Conservation (phyloP, 2,113 vertebrate genomes). For the Oncorhynchus nerka region DNA sequence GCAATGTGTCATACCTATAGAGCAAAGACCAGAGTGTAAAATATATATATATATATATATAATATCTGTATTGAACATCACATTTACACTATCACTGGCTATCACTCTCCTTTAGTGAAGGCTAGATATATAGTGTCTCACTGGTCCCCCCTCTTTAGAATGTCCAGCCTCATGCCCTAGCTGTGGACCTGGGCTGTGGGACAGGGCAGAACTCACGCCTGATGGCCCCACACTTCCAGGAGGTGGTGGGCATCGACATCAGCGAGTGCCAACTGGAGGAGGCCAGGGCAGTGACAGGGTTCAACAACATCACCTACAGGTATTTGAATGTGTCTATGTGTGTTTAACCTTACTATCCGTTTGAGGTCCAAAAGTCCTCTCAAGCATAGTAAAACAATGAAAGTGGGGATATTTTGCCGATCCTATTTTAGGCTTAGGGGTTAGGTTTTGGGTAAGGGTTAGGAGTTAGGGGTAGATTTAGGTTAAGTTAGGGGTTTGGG, state of each 20-base stretch:
- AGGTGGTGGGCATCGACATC: conserved; percentile 70
- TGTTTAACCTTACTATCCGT: conserved; percentile 1
- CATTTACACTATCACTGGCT: too few relatives aligned
- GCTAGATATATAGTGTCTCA: not conserved
- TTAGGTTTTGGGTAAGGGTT: not conserved
- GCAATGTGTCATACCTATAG: not conserved
- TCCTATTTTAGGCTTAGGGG: too few relatives aligned
- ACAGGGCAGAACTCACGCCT: conserved; percentile 68
- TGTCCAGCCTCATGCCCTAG: conserved; percentile 59
- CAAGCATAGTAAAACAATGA: too few relatives aligned
- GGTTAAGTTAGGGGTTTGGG: too few relatives aligned
- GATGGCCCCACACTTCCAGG: conserved; percentile 64
- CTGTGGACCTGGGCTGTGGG: conserved; percentile 75
- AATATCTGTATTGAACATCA: too few relatives aligned
- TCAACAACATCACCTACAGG: conserved; percentile 75
- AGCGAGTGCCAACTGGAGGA: conserved; percentile 68
- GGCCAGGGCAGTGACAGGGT: conserved; percentile 51
- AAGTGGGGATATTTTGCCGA: too few relatives aligned
- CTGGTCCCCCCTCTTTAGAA: conserved; percentile 48
- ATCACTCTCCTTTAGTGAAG: too few relatives aligned
- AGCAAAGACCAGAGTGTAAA: too few relatives aligned
- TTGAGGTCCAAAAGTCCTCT: too few relatives aligned
- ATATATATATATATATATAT: too few relatives aligned
- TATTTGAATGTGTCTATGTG: conserved; percentile 32
- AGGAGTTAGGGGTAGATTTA: too few relatives aligned